Percentiles rank a stretch among this genome's conserved stretches.
Conservation (phyloP, 2,797 vertebrate species). For the Myiothlypis chrysogaster region DNA sequence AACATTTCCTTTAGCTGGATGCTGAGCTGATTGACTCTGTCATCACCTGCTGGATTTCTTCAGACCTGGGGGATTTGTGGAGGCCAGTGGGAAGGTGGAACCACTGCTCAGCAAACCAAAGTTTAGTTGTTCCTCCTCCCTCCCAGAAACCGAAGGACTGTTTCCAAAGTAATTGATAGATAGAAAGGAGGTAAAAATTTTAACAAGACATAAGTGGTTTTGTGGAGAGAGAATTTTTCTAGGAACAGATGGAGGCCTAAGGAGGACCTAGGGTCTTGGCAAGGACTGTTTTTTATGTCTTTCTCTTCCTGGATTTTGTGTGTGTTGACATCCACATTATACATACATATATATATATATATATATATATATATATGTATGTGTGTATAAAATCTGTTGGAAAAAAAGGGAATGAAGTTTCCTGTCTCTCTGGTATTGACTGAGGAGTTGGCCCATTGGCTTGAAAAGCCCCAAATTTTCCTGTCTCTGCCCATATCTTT, state of each 20-base stretch:
- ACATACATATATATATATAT: too few relatives aligned
- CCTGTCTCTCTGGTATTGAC: neutral
- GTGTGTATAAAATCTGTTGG: neutral
- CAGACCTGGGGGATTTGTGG: neutral
- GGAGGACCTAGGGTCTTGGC: neutral
- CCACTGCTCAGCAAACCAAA: neutral
- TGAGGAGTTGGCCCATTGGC: neutral
- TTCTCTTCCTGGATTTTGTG: neutral
- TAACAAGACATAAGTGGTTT: neutral
- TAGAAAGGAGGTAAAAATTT: neutral
- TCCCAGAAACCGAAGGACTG: accelerated
- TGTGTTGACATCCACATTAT: neutral
- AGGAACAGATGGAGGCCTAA: neutral
- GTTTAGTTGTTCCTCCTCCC: neutral
- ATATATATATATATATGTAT: neutral
- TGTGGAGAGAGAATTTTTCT: neutral
- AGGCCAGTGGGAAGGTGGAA: neutral
- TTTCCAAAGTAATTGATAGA: neutral
- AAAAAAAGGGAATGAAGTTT: neutral
- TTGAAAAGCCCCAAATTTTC: neutral
- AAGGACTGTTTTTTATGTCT: neutral
- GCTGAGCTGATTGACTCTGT: conserved; percentile 19
- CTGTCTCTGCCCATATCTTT: neutral
- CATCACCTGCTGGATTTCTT: neutral
- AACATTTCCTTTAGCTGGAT: neutral